Evolutionary conservation across 2,797 vertebrate genomes (phyloP).

Genomic region (Tiaroga cobitis): DNA sequence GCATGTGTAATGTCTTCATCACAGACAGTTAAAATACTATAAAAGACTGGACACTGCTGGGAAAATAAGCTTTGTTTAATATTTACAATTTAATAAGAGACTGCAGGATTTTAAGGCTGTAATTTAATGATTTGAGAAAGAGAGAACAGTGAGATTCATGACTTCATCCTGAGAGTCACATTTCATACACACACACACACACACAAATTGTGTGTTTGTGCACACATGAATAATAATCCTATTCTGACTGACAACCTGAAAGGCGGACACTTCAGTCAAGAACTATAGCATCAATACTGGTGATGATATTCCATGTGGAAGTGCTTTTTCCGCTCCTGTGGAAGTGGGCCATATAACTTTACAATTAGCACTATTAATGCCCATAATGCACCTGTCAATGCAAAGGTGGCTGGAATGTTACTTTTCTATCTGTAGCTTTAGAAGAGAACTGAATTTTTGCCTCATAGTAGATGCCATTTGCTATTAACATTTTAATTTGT

Average conservation of each 20-base stretch:
- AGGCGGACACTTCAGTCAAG: background rate
- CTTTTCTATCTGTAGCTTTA: background rate
- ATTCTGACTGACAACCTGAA: background rate
- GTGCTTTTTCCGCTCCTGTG: background rate
- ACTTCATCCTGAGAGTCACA: background rate
- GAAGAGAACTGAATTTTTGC: background rate
- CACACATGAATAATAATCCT: background rate
- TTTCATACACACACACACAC: background rate
- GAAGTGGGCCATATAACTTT: background rate
- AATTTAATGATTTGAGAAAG: background rate
- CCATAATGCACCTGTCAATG: background rate
- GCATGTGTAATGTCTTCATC: background rate
- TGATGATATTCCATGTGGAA: background rate
- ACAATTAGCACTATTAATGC: background rate
- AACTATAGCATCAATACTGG: background rate
- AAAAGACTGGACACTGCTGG: background rate
- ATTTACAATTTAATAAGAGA: conserved; percentile 5
- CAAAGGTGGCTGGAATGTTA: background rate
- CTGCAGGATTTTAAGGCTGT: background rate
- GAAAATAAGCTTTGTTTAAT: background rate
- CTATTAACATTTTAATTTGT: background rate
- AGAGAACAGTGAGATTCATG: background rate
- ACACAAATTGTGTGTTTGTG: background rate
- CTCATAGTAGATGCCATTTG: background rate
- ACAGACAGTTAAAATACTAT: background rate